phyloP scores from a whole-genome alignment of 2,797 vertebrate species.

The Anomalospiza imberbis region DNA sequence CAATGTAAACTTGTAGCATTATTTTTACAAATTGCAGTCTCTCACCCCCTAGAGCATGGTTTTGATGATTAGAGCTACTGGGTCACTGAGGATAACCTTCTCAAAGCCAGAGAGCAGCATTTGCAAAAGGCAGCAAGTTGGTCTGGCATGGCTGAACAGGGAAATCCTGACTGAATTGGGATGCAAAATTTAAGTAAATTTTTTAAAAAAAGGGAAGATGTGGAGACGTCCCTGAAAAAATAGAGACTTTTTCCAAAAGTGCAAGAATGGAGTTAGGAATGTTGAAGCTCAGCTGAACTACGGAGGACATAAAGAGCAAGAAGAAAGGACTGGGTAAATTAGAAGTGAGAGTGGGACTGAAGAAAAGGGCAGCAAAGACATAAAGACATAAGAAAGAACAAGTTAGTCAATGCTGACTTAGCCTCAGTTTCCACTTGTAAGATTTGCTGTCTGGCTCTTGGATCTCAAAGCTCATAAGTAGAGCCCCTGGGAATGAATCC shows the following conservation, averaged over 20 bases:
- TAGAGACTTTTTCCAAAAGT: not conserved
- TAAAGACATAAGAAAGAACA: not conserved
- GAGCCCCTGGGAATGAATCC: not conserved
- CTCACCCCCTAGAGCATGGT: not conserved
- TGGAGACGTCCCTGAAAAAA: not conserved
- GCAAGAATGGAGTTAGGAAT: not conserved
- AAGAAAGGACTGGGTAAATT: not conserved
- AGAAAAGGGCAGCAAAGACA: not conserved
- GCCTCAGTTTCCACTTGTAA: not conserved
- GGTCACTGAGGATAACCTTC: not conserved
- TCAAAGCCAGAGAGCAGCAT: not conserved
- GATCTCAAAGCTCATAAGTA: not conserved
- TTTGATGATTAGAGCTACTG: not conserved
- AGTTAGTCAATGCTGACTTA: not conserved
- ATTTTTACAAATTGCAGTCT: not conserved
- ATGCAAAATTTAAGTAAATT: not conserved
- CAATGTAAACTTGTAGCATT: not conserved
- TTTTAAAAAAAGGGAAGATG: rapidly evolving
- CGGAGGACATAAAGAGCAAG: not conserved
- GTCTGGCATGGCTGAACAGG: not conserved
- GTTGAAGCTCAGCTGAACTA: not conserved
- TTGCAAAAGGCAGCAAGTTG: not conserved
- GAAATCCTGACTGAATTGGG: not conserved
- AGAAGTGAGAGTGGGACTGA: not conserved
- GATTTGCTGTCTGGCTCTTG: not conserved